Evolutionary conservation across 2,888 invertebrate genomes (phyloP), one percentile per base, ranked within the genome.

Genomic region (Ditylenchus weischeri): DNA sequence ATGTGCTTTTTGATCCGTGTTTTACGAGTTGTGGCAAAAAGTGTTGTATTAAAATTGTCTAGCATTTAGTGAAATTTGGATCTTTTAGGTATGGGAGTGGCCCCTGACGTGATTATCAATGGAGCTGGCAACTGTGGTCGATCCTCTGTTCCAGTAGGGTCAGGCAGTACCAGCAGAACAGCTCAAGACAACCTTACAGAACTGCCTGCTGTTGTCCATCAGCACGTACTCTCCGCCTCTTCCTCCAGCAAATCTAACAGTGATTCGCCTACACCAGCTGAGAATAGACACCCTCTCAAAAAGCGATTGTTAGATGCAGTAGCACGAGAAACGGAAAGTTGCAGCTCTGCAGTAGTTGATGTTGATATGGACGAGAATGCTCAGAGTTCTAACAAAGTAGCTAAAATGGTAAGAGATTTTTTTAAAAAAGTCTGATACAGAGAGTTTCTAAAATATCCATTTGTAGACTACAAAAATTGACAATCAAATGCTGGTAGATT

Each of bases 91-190:
- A 75, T 69, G 19, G 73, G 73, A n/a, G 73, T 73, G 13, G 72
- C 72, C 4, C 74, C 74, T 13, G 74, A 75, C 29, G 35, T 62
- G 29, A 57, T 73, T 23, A 64, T 70, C 48, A 72, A 73, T 47
- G 66, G 72, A 43, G 54, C 57, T 48, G 63, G 59, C 11, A 48
- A 47, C 21, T 50, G 68, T 19, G 71, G 71, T 15, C 67, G 71
- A 38, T 61, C 71, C n/a, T 71, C 71, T 50, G 71, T 72, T 21
- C 68, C 68, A 19, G 69, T 67, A 7, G 67, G 68, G 10, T 35
- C 64, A 10, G 57, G 58, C 15, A 47, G 43, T 11, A 61, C 38
- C 8, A 38, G 50, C 35, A 6, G 38, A 66, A 47, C 13, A 11
- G 58, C 49, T 13, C 43, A 43, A 43, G 29, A 64, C 11, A 63